Evolutionary conservation across 2,113 vertebrate species (phyloP).

Genomic region (Scalopus aquaticus): DNA sequence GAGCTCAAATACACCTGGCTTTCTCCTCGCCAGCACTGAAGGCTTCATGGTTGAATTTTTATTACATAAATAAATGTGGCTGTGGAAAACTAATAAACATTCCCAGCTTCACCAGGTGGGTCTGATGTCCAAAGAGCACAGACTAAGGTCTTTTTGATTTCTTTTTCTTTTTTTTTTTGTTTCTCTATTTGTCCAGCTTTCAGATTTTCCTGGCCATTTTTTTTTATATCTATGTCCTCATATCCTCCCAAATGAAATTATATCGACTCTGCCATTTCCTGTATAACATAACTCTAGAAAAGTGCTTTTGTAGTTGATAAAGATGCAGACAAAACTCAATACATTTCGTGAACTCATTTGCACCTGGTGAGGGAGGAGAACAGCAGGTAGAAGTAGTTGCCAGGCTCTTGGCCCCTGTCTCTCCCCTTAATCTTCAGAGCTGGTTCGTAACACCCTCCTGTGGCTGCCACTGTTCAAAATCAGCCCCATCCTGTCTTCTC

Average conservation of each 20-base stretch:
- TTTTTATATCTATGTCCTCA: constrained; percentile 45
- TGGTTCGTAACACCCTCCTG: not conserved
- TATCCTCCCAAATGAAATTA: constrained; percentile 1
- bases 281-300: not conserved
- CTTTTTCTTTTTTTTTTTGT: constrained; percentile 57
- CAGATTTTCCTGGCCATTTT: constrained; percentile 26
- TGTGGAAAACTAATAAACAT: constrained; percentile 40
- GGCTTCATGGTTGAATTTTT: constrained; percentile 34
- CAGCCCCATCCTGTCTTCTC: not conserved
- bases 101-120: not conserved
- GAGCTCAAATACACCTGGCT: not conserved
- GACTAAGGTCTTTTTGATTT: constrained; percentile 23
- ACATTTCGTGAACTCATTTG: not conserved
- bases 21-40: not conserved
- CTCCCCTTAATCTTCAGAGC: not conserved
- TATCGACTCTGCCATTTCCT: constrained; percentile 31
- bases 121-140: not conserved
- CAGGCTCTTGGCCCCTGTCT: not conserved
- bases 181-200: constrained; percentile 53
- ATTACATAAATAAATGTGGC: constrained; percentile 29
- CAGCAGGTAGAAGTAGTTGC: not conserved
- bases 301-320: constrained; percentile 30
- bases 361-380: not conserved
- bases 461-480: too few relatives aligned
- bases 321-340: not conserved